These are phyloP conservation scores for Neosilurus mollespiculum DNA, from an alignment of 2,797 vertebrate species.

Conservation along the genomic window DNA sequence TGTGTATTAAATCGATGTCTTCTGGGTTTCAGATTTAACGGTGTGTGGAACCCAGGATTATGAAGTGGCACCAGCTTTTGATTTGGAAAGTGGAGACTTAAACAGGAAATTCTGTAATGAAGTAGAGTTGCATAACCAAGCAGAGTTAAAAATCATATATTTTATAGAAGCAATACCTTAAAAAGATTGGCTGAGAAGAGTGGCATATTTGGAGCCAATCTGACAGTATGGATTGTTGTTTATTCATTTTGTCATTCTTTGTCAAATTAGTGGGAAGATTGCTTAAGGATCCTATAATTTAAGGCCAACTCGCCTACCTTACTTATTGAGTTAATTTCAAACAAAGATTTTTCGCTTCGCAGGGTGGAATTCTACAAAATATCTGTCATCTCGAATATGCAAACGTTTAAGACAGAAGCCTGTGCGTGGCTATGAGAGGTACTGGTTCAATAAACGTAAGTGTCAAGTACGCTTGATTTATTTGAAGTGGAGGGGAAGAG, in stretches of 20 bases:
- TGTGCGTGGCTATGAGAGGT: constrained; percentile 62
- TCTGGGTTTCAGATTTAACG: constrained; percentile 14
- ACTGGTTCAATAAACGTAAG: constrained; percentile 75
- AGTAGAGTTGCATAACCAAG: not conserved
- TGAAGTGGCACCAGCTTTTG: constrained; percentile 38
- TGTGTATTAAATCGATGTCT: constrained; percentile 20
- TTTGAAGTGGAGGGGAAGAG: constrained; percentile 80
- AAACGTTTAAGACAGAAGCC: constrained; percentile 62
- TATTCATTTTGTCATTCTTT: constrained; percentile 45
- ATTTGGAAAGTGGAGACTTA: constrained; percentile 42
- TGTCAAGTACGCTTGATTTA: constrained; percentile 77
- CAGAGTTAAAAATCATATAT: constrained; percentile 8
- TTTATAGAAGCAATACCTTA: constrained; percentile 27
- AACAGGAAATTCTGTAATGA: constrained; percentile 48
- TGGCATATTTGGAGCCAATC: constrained; percentile 29
- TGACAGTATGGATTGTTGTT: constrained; percentile 24
- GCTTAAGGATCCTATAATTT: constrained; percentile 36
- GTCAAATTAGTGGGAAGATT: constrained; percentile 45
- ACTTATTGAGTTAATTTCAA: constrained; percentile 40
- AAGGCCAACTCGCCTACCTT: constrained; percentile 22
- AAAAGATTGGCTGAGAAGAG: constrained; percentile 1
- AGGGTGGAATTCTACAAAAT: constrained; percentile 42
- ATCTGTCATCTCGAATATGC: constrained; percentile 59
- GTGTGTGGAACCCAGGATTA: constrained; percentile 40
- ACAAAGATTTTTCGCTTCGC: constrained; percentile 33